Conservation (phyloP, 1,140 invertebrate species). For the Zaprionus camerounensis region DNA sequence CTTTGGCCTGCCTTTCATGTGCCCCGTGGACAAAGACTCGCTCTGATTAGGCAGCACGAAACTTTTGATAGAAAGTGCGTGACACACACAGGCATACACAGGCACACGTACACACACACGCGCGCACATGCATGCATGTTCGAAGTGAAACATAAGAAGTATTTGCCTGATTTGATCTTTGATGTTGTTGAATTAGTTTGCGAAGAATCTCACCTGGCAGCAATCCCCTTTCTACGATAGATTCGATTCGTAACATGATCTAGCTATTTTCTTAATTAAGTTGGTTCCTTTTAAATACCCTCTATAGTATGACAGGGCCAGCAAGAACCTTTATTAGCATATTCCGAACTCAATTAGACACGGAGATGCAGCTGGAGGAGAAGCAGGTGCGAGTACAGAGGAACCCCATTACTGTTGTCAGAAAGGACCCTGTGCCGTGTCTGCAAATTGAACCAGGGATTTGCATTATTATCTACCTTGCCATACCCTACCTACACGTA, state of each 20-base stretch:
- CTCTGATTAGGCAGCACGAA: conserved; percentile 61
- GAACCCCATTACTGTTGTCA: not conserved
- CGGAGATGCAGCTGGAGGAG: not conserved
- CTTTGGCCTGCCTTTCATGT: conserved; percentile 18
- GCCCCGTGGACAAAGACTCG: conserved; percentile 21
- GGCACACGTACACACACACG: conserved; percentile 24
- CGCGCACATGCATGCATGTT: not conserved
- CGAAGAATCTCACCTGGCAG: not conserved
- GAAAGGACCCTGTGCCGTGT: not conserved
- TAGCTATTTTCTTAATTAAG: not conserved
- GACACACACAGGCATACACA: conserved; percentile 33
- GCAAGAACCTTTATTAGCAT: not conserved
- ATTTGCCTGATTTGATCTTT: not conserved
- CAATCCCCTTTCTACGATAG: not conserved
- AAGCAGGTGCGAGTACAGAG: not conserved
- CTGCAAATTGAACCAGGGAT: not conserved
- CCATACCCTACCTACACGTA: not conserved
- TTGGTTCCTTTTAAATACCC: not conserved
- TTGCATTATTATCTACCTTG: not conserved
- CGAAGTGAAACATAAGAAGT: not conserved
- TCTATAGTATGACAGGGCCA: not conserved
- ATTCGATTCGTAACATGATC: not conserved
- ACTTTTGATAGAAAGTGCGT: conserved; percentile 77
- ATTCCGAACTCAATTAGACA: not conserved
- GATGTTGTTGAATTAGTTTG: not conserved